A percentile compares a stretch with the other conserved stretches of the same genome.
Evolutionary conservation across 2,113 vertebrate genomes (phyloP).

Genomic region (Hypanus sabinus): DNA sequence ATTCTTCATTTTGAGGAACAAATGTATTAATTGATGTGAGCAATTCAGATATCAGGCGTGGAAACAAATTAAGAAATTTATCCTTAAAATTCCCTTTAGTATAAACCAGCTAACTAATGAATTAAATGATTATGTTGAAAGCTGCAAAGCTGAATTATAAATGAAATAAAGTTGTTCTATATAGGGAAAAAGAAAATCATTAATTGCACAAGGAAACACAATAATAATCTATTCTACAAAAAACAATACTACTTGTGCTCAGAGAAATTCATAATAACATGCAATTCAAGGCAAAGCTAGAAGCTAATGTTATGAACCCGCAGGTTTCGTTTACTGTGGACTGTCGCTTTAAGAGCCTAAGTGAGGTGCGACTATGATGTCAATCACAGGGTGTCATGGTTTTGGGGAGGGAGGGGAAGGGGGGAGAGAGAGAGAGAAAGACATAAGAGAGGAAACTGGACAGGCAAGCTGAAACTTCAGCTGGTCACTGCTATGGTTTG

Average conservation of each 20-base stretch:
- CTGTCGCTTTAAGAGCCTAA: too few species aligned
- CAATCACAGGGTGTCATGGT: too few species aligned
- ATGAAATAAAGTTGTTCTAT: not conserved
- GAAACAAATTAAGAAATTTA: conserved; percentile 5
- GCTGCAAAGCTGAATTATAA: not conserved
- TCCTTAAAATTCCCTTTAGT: not conserved
- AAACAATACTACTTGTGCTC: not conserved
- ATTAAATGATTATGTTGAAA: not conserved
- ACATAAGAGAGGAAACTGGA: too few species aligned
- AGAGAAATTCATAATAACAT: not conserved
- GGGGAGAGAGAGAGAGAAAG: too few species aligned
- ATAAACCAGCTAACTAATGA: not conserved
- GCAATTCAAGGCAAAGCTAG: not conserved
- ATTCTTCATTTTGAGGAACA: not conserved
- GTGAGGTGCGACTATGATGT: too few species aligned
- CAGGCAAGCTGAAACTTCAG: too few species aligned
- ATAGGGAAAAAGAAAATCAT: not conserved
- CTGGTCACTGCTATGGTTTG: too few species aligned
- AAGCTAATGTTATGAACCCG: too few species aligned
- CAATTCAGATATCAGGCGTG: not conserved
- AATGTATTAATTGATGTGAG: not conserved
- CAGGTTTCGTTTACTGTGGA: too few species aligned
- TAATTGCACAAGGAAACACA: not conserved
- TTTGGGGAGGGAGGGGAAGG: too few species aligned
- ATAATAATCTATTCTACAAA: not conserved